Conservation (phyloP, 2,797 vertebrate genomes). For the Lithobates pipiens region DNA sequence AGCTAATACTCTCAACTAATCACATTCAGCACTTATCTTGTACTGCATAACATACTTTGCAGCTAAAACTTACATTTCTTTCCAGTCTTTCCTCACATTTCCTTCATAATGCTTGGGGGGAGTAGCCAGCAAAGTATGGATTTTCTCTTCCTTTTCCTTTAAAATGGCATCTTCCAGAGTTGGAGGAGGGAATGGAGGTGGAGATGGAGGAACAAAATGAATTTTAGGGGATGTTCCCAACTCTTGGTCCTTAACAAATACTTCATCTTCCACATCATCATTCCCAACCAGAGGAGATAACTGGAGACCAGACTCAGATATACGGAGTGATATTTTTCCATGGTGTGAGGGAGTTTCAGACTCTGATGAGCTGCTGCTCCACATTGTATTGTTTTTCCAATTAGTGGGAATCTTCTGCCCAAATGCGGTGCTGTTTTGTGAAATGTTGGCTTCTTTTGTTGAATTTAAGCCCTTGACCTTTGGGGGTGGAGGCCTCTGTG, state of each 20-base stretch:
- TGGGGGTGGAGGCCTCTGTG: slow-evolving; percentile 62
- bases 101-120: slow-evolving; percentile 1
- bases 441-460: slow-evolving; percentile 49
- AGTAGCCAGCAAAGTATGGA: slow-evolving; percentile 59
- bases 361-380: slow-evolving; percentile 69
- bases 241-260: slow-evolving; percentile 75
- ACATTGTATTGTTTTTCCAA: slow-evolving; percentile 62
- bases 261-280: slow-evolving; percentile 80
- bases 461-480: slow-evolving; percentile 62
- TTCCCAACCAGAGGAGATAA: slow-evolving; percentile 44
- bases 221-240: slow-evolving; percentile 22
- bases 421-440: accelerated
- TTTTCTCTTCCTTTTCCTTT: slow-evolving; percentile 43
- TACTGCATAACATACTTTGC: background rate
- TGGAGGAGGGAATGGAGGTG: slow-evolving; percentile 53
- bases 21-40: too few relatives aligned
- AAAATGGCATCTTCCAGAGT: slow-evolving; percentile 58
- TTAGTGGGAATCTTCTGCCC: slow-evolving; percentile 59
- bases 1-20: too few relatives aligned
- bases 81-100: slow-evolving; percentile 45
- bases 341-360: slow-evolving; percentile 63
- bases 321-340: slow-evolving; percentile 75
- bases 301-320: slow-evolving; percentile 82
- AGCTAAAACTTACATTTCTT: slow-evolving; percentile 67
- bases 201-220: slow-evolving; percentile 50